Evolutionary conservation across 2,113 vertebrate species (phyloP), one percentile per base, ranked within the genome.

Genomic region (Arenaria interpres): DNA sequence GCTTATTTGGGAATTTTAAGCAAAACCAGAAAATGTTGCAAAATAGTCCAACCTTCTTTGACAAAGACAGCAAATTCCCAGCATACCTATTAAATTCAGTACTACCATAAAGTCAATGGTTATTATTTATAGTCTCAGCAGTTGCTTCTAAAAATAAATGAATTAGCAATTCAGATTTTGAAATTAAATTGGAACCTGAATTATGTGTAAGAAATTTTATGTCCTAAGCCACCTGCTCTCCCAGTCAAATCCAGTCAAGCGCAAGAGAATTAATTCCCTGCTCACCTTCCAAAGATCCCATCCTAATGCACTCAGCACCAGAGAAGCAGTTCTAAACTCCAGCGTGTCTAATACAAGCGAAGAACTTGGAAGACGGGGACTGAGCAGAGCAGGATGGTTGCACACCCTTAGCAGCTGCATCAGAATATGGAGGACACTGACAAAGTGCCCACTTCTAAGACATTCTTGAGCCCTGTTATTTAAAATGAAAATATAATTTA

Each of bases 371-470:
- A 98, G 97, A 89, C 98, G 94, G 21, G 98, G 97, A 33, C 97
- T 98, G 32, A 99, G 94, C 83, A 99, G 97, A 48, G 98, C 98
- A 3, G 99, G 99, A 88, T 99, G 99, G 92, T 99, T 99, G 94
- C 99, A 99, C 74, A 99, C 99, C 60, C 97, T 98, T 96, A 99
- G 99, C 45, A 99, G 96, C 97, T 98, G 97, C 94, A 98, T 98
- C 66, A 99, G 97, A 35, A 99, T 97, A 82, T 98, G 98, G 56
- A 99, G 98, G 77, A 99, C 98, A 7, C 98, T 98, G 74, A 99
- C 98, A 73, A 99, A 99, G 91, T 98, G 98, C 14, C 98, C 98
- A 0, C 98, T 99, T 97, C 99, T 98, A 87, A 99, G 95, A 2
- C 98, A 98, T 88, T 99, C 98, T 94, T 99, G 98, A 48, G 98